These are phyloP conservation scores for Uromys caudimaculatus DNA, from an alignment of 2,797 vertebrate genomes.

Conservation along the genomic window DNA sequence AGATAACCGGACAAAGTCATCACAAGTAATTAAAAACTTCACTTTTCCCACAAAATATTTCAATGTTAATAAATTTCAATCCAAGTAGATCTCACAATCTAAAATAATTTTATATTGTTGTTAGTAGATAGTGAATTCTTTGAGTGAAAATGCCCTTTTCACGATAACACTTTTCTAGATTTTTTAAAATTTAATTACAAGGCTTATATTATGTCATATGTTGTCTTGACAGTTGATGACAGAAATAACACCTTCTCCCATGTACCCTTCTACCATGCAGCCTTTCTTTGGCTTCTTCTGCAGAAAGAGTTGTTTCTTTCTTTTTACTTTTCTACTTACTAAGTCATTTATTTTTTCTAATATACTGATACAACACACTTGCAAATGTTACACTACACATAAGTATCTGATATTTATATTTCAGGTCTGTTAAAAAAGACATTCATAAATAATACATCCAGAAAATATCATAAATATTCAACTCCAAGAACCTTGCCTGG, in stretches of 20 bases:
- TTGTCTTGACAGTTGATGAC: background rate
- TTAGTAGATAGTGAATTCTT: conserved; percentile 17
- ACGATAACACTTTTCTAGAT: background rate
- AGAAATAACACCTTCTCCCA: background rate
- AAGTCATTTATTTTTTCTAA: background rate
- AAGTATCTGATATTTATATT: conserved; percentile 20
- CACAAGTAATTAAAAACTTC: background rate
- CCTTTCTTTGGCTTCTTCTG: background rate
- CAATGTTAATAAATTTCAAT: conserved; percentile 9
- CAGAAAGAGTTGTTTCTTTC: background rate
- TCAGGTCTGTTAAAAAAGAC: background rate
- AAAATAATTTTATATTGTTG: background rate
- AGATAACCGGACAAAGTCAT: background rate
- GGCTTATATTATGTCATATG: background rate
- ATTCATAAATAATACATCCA: background rate
- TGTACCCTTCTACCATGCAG: background rate
- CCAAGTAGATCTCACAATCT: background rate
- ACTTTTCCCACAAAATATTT: background rate
- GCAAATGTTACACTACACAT: background rate
- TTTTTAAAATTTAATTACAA: background rate
- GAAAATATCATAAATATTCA: background rate
- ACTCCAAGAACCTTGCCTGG: background rate
- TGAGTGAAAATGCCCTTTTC: background rate
- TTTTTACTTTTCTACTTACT: background rate
- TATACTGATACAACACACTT: background rate